phyloP scores from a whole-genome alignment of 2,888 invertebrate genomes.

The Melinaea menophilus region DNA sequence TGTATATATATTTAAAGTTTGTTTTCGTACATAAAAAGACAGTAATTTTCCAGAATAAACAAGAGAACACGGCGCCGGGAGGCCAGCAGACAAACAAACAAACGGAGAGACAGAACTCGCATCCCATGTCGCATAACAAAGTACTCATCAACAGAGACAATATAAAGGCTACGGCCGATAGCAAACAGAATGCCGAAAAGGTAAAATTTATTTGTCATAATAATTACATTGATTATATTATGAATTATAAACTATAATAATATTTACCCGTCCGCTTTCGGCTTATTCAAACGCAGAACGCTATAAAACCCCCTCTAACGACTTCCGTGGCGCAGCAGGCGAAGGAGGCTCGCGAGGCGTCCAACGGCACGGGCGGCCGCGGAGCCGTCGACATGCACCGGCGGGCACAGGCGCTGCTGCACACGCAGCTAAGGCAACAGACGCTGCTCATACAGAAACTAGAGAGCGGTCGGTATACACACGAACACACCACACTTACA shows the following conservation, averaged over 20 bases:
- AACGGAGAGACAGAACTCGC: constrained; percentile 42
- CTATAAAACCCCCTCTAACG: too few species aligned
- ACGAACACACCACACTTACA: too few species aligned
- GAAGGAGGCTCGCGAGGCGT: constrained; percentile 38
- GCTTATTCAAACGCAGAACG: too few species aligned
- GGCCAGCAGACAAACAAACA: constrained; percentile 43
- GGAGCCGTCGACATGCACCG: constrained; percentile 81
- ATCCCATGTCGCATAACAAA: constrained; percentile 65
- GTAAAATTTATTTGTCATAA: constrained; percentile 28
- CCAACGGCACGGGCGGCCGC: constrained; percentile 45
- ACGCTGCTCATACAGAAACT: constrained; percentile 88
- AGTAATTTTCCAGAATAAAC: constrained; percentile 74
- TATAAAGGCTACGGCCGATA: constrained; percentile 70
- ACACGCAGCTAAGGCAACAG: constrained; percentile 93
- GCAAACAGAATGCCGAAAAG: constrained; percentile 51
- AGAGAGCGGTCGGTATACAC: constrained; percentile 79
- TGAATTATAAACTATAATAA: neutral
- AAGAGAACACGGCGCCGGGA: constrained; percentile 71
- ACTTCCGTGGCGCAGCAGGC: constrained; percentile 30
- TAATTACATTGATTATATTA: neutral
- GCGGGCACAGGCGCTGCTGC: constrained; percentile 90
- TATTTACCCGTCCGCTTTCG: too few species aligned
- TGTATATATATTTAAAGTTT: too few species aligned
- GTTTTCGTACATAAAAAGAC: too few species aligned
- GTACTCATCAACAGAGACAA: constrained; percentile 72